Evolutionary conservation across 2,888 invertebrate genomes (phyloP), one percentile per base, ranked within the genome.

Genomic region (Drosophila acutilabella): DNA sequence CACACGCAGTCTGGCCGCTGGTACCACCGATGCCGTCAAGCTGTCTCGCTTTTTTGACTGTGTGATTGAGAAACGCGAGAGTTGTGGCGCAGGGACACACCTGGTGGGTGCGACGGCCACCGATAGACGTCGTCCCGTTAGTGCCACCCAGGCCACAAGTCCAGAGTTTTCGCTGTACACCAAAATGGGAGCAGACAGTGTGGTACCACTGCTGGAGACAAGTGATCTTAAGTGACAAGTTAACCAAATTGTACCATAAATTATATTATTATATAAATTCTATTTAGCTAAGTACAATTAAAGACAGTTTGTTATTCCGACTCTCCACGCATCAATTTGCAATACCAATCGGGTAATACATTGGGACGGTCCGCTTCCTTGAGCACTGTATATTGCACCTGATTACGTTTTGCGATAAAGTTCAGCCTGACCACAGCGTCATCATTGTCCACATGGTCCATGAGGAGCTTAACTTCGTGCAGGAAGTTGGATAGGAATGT

Each of bases 41-140:
- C 93, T 99, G 30, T 96, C 97, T 2, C 94, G 98, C 89, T 99
- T 99, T 93, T 98, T 98, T 92, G 99, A 99, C 93, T 97, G 97
- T 93, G 95, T 94, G 1, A 92, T 92, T 53, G 92, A 92, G 48
- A 92, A 92, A 60, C 92, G 91, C 13, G 88, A 90, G 14, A 60
- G 51, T 16, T 60, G 58, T 18, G 36, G 41, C 11, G 6, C 66
- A 20, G 33, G 30, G 2, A 23, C 64, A 0, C 69, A 65, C n/a
- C 47, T 45, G 5, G 54, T 57, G 2, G 47, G 58, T 3, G 18
- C 62, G 4, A 70, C 53, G 41, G 45, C 58, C 18, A 42, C 48
- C 4, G 84, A 88, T 13, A 71, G 88, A 11, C 75, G 83, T 0
- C 73, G 83, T 30, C 64, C 72, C 13, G 16, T 30, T 10, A 65